A percentile compares a stretch with the other conserved stretches of the same genome.
These are phyloP conservation scores for Gymnopithys bicolor DNA, from an alignment of 2,797 vertebrate species.

Conservation along the genomic window DNA sequence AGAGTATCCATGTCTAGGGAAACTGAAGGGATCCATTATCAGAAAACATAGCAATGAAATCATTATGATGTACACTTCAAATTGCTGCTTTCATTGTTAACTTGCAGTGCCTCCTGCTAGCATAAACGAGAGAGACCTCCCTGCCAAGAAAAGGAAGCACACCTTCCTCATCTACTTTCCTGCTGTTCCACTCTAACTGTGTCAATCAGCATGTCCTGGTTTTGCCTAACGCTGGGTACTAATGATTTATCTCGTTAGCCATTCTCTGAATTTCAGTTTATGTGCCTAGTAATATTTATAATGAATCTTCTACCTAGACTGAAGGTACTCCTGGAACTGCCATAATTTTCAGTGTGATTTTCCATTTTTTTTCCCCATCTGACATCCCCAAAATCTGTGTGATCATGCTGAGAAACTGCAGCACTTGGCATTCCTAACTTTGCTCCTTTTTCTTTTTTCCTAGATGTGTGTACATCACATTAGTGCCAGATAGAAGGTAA, in stretches of 20 bases:
- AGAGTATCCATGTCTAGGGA: background rate
- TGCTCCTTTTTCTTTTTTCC: background rate
- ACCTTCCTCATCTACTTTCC: background rate
- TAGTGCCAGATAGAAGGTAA: background rate
- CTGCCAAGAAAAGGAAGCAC: background rate
- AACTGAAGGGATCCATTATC: background rate
- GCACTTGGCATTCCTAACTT: too few relatives aligned
- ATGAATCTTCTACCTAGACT: background rate
- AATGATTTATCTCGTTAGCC: background rate
- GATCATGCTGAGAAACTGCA: background rate
- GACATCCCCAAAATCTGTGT: background rate
- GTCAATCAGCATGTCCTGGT: background rate
- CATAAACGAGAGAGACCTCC: background rate
- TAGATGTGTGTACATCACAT: rapidly evolving
- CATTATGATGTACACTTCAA: background rate
- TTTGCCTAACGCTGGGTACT: background rate
- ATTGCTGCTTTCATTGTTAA: background rate
- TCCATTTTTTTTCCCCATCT: background rate
- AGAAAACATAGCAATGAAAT: background rate
- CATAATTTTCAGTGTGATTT: background rate
- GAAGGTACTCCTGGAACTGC: background rate
- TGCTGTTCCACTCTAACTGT: background rate
- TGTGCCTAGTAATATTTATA: background rate
- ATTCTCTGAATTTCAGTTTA: background rate
- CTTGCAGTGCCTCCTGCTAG: background rate